phyloP scores from a whole-genome alignment of 2,797 vertebrate species.

The Cuniculus paca region DNA sequence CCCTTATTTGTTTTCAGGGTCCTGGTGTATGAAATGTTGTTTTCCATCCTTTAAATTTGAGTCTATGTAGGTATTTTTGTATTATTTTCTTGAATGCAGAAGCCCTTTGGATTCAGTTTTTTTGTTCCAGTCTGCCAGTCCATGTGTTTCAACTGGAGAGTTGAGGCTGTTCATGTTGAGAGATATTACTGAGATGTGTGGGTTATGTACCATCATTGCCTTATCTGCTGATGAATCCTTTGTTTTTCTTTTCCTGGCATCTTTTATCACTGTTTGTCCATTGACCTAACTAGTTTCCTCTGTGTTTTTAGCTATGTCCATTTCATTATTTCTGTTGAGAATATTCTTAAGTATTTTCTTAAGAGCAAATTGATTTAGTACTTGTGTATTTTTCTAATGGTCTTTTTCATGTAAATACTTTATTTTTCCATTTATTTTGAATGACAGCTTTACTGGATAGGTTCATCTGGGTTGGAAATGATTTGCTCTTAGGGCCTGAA shows the following conservation, averaged over 20 bases:
- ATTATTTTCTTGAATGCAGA: background rate
- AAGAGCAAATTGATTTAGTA: background rate
- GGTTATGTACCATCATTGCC: background rate
- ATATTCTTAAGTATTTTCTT: background rate
- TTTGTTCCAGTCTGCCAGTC: background rate
- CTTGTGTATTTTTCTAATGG: no score
- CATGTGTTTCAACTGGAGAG: background rate
- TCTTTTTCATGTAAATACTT: no score
- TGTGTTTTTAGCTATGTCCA: background rate
- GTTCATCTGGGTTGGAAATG: no score
- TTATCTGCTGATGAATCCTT: background rate
- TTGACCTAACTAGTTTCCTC: background rate
- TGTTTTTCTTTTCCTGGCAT: background rate
- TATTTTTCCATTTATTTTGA: no score
- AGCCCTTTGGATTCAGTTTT: background rate
- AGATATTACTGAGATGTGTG: background rate
- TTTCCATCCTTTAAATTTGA: background rate
- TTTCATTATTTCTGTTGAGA: background rate
- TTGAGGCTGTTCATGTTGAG: background rate
- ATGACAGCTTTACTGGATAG: no score
- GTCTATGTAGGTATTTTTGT: background rate
- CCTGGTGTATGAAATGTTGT: background rate
- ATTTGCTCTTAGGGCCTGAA: no score
- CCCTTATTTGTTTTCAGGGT: background rate
- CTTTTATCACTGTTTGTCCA: background rate